These are phyloP conservation scores for Paraplagusia blochii DNA, from an alignment of 2,113 vertebrate genomes.

Conservation along the genomic window DNA sequence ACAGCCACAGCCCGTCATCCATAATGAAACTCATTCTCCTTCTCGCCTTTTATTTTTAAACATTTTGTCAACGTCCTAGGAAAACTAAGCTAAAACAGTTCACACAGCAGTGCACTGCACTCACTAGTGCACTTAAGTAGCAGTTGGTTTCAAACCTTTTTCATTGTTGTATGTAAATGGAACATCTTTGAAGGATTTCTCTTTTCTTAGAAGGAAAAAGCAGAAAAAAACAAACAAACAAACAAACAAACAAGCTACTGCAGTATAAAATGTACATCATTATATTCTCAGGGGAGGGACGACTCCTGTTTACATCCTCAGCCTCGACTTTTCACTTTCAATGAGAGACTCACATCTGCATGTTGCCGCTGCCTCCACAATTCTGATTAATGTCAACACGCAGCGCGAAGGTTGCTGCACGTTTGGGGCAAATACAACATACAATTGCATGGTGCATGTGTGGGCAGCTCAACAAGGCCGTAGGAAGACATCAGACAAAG, in stretches of 20 bases:
- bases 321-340: constrained; percentile 26
- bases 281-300: constrained; percentile 33
- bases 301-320: constrained; percentile 11
- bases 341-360: constrained; percentile 27
- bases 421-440: no score
- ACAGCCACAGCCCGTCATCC: constrained; percentile 21
- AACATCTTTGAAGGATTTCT: no score
- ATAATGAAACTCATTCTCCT: constrained; percentile 11
- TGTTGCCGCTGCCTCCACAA: constrained; percentile 17
- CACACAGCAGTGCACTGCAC: no score
- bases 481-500: no score
- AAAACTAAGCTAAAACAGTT: neutral
- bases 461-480: no score
- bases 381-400: constrained; percentile 12
- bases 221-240: no score
- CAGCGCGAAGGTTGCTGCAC: no score
- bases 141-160: neutral
- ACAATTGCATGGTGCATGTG: no score
- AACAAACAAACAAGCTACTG: no score
- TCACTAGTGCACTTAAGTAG: no score
- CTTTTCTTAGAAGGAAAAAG: no score
- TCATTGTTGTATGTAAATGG: no score
- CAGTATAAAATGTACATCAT: constrained; percentile 45
- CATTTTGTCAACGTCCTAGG: neutral
- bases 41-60: constrained; percentile 31